Conservation (phyloP, 2,113 vertebrate species). For the Dromiciops gliroides region DNA sequence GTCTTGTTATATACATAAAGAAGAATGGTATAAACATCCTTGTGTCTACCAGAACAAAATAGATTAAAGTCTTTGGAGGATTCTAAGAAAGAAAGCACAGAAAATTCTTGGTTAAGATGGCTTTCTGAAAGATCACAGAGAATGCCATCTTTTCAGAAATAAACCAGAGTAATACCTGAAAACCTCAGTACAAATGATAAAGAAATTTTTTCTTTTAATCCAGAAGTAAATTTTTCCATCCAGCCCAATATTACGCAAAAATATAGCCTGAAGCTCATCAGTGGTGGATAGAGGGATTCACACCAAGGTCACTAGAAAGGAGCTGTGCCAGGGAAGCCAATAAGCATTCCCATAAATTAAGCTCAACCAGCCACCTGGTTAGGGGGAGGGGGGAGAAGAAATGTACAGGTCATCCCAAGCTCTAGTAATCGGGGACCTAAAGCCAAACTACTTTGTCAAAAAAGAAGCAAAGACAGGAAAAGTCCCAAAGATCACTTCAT, state of each 20-base stretch:
- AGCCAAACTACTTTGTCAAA: not conserved
- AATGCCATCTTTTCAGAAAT: not conserved
- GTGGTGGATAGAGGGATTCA: not conserved
- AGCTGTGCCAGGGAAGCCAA: not conserved
- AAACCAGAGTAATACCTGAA: not conserved
- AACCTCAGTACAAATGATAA: not conserved
- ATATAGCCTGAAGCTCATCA: not conserved
- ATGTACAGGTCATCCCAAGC: not conserved
- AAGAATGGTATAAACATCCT: not conserved
- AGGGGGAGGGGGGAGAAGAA: too few species aligned
- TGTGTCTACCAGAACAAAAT: not conserved
- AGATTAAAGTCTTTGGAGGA: not conserved
- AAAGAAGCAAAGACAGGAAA: not conserved
- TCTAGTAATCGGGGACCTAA: not conserved
- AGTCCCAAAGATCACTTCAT: not conserved
- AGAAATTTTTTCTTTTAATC: not conserved
- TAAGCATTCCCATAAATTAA: not conserved
- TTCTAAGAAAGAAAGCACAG: not conserved
- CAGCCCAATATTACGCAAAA: not conserved
- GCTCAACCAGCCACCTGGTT: rapidly evolving
- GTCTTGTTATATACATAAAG: not conserved
- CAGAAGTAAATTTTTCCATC: not conserved
- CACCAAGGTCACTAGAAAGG: not conserved
- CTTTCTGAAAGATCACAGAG: not conserved
- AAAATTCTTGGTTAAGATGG: not conserved